Percentiles rank a stretch among this genome's conserved stretches.
These are phyloP conservation scores for Drosophila trapezifrons DNA, from an alignment of 1,140 invertebrate genomes.

Conservation along the genomic window DNA sequence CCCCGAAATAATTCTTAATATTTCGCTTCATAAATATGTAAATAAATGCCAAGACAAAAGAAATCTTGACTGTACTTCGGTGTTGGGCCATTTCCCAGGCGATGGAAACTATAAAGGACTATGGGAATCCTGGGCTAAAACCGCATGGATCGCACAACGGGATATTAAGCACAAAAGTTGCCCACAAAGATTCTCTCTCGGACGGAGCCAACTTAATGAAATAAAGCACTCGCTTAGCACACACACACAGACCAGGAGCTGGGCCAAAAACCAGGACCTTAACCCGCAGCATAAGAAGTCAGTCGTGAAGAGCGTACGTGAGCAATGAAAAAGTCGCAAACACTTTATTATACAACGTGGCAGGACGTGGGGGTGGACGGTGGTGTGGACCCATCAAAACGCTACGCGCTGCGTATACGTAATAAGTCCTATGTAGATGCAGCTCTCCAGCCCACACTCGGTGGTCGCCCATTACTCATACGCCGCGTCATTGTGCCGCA, in stretches of 20 bases:
- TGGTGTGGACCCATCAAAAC: constrained; percentile 70
- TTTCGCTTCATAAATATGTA: constrained; percentile 76
- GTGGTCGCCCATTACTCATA: constrained; percentile 71
- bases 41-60: constrained; percentile 63
- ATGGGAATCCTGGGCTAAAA: constrained; percentile 45
- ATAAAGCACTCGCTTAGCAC: constrained; percentile 75
- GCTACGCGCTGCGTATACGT: constrained; percentile 80
- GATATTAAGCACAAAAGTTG: constrained; percentile 79
- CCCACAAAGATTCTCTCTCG: constrained; percentile 69
- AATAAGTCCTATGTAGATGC: constrained; percentile 76
- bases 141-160: constrained; percentile 71
- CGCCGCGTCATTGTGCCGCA: constrained; percentile 75
- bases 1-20: constrained; percentile 60
- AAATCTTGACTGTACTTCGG: constrained; percentile 43
- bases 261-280: constrained; percentile 48
- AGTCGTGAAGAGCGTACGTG: constrained; percentile 80
- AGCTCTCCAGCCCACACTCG: constrained; percentile 17
- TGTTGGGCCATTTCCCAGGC: constrained; percentile 34
- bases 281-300: constrained; percentile 76
- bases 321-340: constrained; percentile 83
- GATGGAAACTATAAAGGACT: constrained; percentile 72
- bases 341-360: constrained; percentile 76
- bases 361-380: not conserved
- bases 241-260: constrained; percentile 27
- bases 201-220: constrained; percentile 72